Evolutionary conservation across 2,797 vertebrate species (phyloP).

Genomic region (Toxotes lorentzi): DNA sequence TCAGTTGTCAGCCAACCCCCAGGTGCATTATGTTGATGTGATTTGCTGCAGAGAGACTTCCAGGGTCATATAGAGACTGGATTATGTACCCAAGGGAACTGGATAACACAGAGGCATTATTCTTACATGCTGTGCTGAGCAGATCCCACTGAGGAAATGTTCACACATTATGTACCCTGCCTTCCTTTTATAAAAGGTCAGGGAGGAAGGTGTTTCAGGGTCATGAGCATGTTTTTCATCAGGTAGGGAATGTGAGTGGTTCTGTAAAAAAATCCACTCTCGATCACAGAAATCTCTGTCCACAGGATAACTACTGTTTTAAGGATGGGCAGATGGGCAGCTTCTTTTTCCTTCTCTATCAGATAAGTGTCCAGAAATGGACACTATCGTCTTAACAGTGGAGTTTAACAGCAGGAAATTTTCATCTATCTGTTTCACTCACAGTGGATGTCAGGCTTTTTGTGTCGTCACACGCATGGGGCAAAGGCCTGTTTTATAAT

Average conservation of each 20-base stretch:
- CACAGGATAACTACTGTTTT: not conserved
- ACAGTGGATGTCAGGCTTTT: not conserved
- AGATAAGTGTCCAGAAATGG: not conserved
- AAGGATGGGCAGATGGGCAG: not conserved
- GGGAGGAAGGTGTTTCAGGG: slow-evolving; percentile 40
- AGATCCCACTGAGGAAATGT: slow-evolving; percentile 30
- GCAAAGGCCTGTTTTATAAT: slow-evolving; percentile 18
- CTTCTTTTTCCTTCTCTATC: slow-evolving; percentile 11
- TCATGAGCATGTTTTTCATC: slow-evolving; percentile 19
- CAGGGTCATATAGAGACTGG: slow-evolving; percentile 60
- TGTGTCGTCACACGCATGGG: not conserved
- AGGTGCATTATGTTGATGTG: slow-evolving; percentile 56
- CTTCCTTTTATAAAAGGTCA: slow-evolving; percentile 35
- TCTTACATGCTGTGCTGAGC: slow-evolving; percentile 20
- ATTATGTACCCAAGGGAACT: slow-evolving; percentile 47
- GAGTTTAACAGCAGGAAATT: not conserved
- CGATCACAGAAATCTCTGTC: not conserved
- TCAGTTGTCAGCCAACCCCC: slow-evolving; percentile 33
- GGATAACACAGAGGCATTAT: slow-evolving; percentile 36
- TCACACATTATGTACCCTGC: slow-evolving; percentile 24
- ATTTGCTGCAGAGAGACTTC: slow-evolving; percentile 61
- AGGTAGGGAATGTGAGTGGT: not conserved
- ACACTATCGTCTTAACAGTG: not conserved
- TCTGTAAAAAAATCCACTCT: not conserved
- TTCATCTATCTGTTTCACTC: not conserved